Conservation (phyloP, 2,797 vertebrate genomes). For the Rhyacichthys aspro region DNA sequence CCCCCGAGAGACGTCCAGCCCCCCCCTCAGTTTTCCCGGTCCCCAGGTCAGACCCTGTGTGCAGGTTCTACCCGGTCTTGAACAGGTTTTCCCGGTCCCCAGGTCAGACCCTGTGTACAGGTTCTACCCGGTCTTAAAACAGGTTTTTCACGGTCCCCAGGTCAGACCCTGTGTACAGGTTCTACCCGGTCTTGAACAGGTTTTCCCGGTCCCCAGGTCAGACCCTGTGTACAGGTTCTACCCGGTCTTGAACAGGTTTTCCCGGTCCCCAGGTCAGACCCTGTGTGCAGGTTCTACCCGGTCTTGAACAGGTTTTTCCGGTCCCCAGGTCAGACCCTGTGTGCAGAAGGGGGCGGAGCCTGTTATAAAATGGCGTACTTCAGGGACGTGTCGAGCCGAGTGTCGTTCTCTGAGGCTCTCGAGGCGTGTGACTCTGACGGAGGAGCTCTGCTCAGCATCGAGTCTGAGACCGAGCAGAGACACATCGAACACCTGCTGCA, state of each 20-base stretch:
- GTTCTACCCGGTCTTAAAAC: no score
- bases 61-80: slow-evolving; percentile 78
- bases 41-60: slow-evolving; percentile 90
- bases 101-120: slow-evolving; percentile 86
- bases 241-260: not conserved
- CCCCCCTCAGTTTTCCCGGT: no score
- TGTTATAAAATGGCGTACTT: slow-evolving; percentile 98
- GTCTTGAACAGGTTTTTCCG: not conserved
- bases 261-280: not conserved
- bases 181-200: no score
- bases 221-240: no score
- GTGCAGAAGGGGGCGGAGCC: slow-evolving; percentile 26
- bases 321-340: not conserved
- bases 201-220: no score
- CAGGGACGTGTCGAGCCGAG: slow-evolving; percentile 88
- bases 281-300: not conserved
- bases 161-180: no score
- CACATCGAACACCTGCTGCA: slow-evolving; percentile 86
- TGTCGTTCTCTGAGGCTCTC: slow-evolving; percentile 88
- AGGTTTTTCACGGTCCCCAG: no score
- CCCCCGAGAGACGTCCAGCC: not conserved
- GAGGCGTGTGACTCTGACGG: slow-evolving; percentile 88
- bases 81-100: slow-evolving; percentile 27
- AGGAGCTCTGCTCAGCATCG: slow-evolving; percentile 88
- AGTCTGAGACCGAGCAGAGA: slow-evolving; percentile 85